Percentiles rank a stretch among this genome's conserved stretches.
Conservation (phyloP, 2,888 invertebrate species). For the Seira musarum region DNA sequence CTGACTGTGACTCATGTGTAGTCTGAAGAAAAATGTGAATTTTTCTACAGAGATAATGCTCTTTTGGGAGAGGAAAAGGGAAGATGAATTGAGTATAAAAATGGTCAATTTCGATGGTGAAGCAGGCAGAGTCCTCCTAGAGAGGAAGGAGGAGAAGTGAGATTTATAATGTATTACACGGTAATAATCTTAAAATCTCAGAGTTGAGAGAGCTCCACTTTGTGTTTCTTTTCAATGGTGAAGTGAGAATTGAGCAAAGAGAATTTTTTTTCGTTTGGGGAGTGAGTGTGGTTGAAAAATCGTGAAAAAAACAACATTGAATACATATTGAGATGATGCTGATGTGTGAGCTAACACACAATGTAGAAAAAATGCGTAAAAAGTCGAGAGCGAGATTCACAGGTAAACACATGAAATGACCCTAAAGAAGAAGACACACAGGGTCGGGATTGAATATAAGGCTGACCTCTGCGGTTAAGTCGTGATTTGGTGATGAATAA, state of each 20-base stretch:
- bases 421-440: no score
- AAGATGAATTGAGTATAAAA: conserved; percentile 10
- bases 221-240: background rate
- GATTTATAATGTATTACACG: conserved; percentile 10
- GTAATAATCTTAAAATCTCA: conserved; percentile 6
- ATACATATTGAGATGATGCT: background rate
- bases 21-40: conserved; percentile 1
- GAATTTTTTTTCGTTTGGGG: background rate
- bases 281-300: background rate
- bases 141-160: conserved; percentile 4
- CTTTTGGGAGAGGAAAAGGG: background rate
- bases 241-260: conserved; percentile 6
- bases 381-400: background rate
- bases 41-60: background rate
- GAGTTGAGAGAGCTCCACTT: background rate
- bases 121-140: background rate
- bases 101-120: background rate
- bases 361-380: background rate
- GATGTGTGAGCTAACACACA: background rate
- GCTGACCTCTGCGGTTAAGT: no score
- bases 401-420: no score
- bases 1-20: conserved; percentile 3
- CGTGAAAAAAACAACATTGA: conserved; percentile 10
- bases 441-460: no score
- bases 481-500: no score